phyloP scores from a whole-genome alignment of 2,113 vertebrate genomes.

The Pleuronectes platessa region DNA sequence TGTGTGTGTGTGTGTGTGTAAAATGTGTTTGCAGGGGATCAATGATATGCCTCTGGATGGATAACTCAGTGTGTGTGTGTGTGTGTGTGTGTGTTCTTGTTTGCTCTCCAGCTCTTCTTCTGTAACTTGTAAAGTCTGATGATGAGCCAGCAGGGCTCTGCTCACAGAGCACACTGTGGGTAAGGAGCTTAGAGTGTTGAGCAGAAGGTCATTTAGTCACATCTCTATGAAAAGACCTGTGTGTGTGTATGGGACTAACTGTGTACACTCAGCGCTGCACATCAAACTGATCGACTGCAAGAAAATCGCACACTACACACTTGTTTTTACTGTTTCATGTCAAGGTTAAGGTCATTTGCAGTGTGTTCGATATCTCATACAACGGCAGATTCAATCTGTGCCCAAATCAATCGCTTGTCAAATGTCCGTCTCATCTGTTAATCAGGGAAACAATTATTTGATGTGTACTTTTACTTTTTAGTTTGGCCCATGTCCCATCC shows the following conservation, averaged over 20 bases:
- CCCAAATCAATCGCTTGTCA: no score
- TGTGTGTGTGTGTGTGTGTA: background rate
- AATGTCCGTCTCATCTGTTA: no score
- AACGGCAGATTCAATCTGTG: no score
- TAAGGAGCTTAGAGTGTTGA: slow-evolving; percentile 74
- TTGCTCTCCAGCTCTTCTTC: slow-evolving; percentile 32
- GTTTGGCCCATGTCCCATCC: no score
- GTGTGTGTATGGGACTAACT: background rate
- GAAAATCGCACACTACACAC: background rate
- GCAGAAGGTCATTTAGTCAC: slow-evolving; percentile 61
- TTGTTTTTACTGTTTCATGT: background rate
- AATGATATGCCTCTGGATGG: slow-evolving; percentile 8
- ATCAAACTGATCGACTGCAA: background rate
- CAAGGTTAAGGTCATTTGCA: no score
- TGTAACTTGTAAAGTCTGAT: slow-evolving; percentile 37
- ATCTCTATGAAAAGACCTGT: slow-evolving; percentile 67
- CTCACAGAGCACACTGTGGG: slow-evolving; percentile 60
- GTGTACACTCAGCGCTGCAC: slow-evolving; percentile 36
- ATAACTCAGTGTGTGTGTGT: slow-evolving; percentile 20
- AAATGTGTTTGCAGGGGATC: slow-evolving; percentile 12
- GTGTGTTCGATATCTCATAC: no score
- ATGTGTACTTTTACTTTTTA: no score
- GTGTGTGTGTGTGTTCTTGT: slow-evolving; percentile 19
- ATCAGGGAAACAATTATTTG: no score
- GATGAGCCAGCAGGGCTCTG: slow-evolving; percentile 36